phyloP scores from a whole-genome alignment of 2,797 vertebrate species.

The Silurus aristotelis region DNA sequence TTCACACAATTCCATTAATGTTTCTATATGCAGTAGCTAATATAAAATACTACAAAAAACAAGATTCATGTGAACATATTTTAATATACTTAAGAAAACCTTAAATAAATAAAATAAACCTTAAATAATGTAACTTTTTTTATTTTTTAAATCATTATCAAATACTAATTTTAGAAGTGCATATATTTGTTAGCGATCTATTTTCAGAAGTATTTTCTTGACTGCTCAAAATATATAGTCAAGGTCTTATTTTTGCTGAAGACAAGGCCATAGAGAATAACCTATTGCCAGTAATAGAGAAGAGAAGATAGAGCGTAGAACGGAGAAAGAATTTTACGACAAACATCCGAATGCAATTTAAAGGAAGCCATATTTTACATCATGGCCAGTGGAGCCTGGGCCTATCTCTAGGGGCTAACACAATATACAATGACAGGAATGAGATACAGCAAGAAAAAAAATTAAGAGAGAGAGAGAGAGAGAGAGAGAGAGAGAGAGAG shows the following conservation, averaged over 20 bases:
- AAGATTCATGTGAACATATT: too few species aligned
- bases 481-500: background rate
- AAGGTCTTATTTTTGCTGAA: slow-evolving; percentile 25
- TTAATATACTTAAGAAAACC: too few species aligned
- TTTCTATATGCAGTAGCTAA: background rate
- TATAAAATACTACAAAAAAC: background rate
- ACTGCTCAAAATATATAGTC: background rate
- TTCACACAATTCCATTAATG: background rate
- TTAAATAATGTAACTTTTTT: background rate
- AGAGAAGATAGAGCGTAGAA: slow-evolving; percentile 1
- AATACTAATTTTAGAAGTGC: background rate
- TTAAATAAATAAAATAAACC: background rate
- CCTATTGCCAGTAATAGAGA: background rate
- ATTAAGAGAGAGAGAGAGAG: background rate
- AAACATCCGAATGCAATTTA: slow-evolving; percentile 38
- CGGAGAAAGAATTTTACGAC: slow-evolving; percentile 28
- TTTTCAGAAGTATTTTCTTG: background rate
- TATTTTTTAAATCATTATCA: background rate
- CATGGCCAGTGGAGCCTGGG: background rate
- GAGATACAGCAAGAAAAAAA: background rate
- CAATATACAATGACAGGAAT: background rate
- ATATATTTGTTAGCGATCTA: background rate
- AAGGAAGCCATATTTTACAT: slow-evolving; percentile 31
- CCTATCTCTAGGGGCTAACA: slow-evolving; percentile 19
- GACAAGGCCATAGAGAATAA: slow-evolving; percentile 10